phyloP scores from a whole-genome alignment of 1,140 invertebrate species.

The Thaumatotibia leucotreta region DNA sequence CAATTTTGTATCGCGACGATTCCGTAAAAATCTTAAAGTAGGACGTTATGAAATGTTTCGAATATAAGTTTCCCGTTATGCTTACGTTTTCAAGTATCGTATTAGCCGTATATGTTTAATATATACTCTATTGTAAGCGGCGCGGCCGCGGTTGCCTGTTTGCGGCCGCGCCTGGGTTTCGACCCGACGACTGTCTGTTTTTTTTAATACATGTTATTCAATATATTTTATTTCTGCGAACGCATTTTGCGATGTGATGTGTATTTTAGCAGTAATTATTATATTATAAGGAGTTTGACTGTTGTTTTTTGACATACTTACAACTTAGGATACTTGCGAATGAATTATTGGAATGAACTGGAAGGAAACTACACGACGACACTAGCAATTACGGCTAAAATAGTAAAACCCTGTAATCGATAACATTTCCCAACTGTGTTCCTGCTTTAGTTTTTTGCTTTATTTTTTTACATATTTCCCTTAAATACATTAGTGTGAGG shows the following conservation, averaged over 20 bases:
- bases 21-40: conserved; percentile 77
- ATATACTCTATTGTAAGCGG: conserved; percentile 64
- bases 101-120: conserved; percentile 73
- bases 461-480: conserved; percentile 74
- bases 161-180: conserved; percentile 72
- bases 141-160: conserved; percentile 71
- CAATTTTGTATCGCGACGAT: conserved; percentile 76
- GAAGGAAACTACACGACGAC: conserved; percentile 47
- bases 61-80: conserved; percentile 77
- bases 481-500: conserved; percentile 73
- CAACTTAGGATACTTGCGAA: conserved; percentile 70
- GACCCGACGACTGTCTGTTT: conserved; percentile 75
- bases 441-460: conserved; percentile 77
- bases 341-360: conserved; percentile 70
- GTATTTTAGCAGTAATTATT: conserved; percentile 86
- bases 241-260: conserved; percentile 88
- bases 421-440: conserved; percentile 77
- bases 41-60: conserved; percentile 78
- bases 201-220: conserved; percentile 85
- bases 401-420: conserved; percentile 76
- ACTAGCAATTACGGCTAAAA: conserved; percentile 78
- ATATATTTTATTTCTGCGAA: conserved; percentile 88
- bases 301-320: conserved; percentile 77
- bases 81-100: conserved; percentile 73
- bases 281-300: conserved; percentile 78